These are phyloP conservation scores for Lithobates pipiens DNA, from an alignment of 2,797 vertebrate genomes.

Conservation along the genomic window DNA sequence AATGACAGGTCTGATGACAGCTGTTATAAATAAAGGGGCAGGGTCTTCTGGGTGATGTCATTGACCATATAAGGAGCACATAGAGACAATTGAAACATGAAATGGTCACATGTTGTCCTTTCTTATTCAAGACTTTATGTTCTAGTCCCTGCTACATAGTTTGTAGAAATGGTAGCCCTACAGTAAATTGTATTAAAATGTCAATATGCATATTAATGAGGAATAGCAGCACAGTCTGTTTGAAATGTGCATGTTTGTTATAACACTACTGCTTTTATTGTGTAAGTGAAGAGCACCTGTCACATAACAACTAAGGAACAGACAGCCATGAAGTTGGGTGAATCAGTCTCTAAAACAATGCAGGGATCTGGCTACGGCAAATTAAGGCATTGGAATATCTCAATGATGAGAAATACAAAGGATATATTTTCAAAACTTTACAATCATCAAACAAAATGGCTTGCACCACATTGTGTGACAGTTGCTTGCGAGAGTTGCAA, in stretches of 20 bases:
- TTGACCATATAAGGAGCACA: no score
- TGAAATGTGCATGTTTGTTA: background rate
- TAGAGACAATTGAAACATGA: no score
- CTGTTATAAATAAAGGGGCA: no score
- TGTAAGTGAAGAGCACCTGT: background rate
- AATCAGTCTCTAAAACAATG: background rate
- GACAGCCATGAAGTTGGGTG: background rate
- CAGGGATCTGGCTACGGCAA: background rate
- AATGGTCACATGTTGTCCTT: no score
- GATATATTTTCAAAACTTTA: no score
- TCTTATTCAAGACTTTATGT: no score
- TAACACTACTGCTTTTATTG: conserved; percentile 29
- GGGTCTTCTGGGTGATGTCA: no score
- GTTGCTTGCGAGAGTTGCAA: background rate
- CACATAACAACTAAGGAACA: background rate
- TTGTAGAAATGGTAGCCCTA: no score
- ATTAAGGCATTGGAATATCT: background rate
- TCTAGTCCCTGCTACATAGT: no score
- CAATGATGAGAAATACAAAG: background rate
- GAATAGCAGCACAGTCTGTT: background rate
- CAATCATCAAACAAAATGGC: no score
- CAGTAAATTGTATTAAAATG: no score
- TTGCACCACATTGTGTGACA: background rate
- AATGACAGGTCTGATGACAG: no score
- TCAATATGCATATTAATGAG: background rate